Percentiles rank a stretch among this genome's conserved stretches.
Conservation (phyloP, 2,888 invertebrate genomes). For the Lordiphosa fenestrarum region DNA sequence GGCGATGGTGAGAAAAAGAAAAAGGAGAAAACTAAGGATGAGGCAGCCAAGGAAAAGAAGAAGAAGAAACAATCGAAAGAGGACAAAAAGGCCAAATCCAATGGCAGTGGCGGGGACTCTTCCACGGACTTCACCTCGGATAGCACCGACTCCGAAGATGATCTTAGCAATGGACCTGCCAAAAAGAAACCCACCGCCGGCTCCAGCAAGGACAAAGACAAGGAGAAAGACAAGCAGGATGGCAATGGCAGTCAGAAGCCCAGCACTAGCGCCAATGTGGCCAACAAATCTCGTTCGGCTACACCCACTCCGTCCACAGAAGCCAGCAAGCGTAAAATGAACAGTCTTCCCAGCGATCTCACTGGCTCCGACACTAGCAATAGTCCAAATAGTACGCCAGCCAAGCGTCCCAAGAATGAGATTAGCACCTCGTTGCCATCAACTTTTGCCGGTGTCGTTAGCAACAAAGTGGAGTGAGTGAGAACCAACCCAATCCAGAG, state of each 20-base stretch:
- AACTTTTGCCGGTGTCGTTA: conserved; percentile 79
- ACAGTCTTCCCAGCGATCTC: conserved; percentile 79
- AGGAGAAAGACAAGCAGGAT: conserved; percentile 45
- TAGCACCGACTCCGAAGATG: conserved; percentile 86
- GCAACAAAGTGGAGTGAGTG: conserved; percentile 78
- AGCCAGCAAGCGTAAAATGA: conserved; percentile 77
- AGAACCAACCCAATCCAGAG: fast-evolving
- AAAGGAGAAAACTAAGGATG: conserved; percentile 82
- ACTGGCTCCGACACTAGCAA: conserved; percentile 80
- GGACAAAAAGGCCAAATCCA: conserved; percentile 81
- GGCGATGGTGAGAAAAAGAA: conserved; percentile 85
- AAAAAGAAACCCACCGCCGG: conserved; percentile 80
- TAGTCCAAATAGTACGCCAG: conserved; percentile 79
- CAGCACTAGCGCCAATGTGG: conserved; percentile 52
- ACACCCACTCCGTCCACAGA: conserved; percentile 79
- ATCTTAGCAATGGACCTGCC: conserved; percentile 78
- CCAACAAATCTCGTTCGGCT: conserved; percentile 79
- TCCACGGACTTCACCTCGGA: conserved; percentile 88
- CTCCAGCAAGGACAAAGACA: conserved; percentile 60
- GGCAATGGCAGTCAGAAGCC: conserved; percentile 67
- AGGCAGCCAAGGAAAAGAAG: conserved; percentile 83
- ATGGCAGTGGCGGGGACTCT: conserved; percentile 81
- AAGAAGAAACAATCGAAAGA: conserved; percentile 85
- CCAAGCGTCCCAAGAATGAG: conserved; percentile 77
- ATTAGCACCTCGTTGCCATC: conserved; percentile 74